Conservation (phyloP, 2,888 invertebrate genomes). For the Drosophila leonis region DNA sequence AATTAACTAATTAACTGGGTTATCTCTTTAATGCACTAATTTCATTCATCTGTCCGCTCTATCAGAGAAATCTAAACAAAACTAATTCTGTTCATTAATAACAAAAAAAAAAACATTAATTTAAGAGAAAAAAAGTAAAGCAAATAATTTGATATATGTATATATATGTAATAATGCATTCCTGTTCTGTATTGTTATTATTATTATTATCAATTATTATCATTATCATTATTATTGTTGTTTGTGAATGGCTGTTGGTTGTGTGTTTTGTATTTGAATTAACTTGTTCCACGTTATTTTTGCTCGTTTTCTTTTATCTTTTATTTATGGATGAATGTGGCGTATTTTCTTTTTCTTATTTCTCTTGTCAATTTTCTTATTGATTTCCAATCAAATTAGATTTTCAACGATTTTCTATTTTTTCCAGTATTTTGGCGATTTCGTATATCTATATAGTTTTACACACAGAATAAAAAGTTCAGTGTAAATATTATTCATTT, state of each 20-base stretch:
- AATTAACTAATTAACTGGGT: slow-evolving; percentile 28
- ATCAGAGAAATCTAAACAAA: background rate
- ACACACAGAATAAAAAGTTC: slow-evolving; percentile 17
- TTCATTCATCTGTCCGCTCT: background rate
- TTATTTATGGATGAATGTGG: slow-evolving; percentile 74
- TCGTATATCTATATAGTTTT: slow-evolving; percentile 24
- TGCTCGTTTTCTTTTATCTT: background rate
- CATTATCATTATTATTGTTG: background rate
- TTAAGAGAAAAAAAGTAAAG: slow-evolving; percentile 2
- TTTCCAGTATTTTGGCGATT: slow-evolving; percentile 31
- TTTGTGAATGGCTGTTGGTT: slow-evolving; percentile 29
- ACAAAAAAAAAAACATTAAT: background rate
- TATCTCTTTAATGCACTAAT: background rate
- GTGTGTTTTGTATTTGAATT: slow-evolving; percentile 34
- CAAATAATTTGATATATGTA: slow-evolving; percentile 49
- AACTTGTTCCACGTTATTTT: slow-evolving; percentile 9
- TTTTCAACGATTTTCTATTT: slow-evolving; percentile 37
- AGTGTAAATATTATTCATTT: slow-evolving; percentile 12
- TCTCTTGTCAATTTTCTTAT: slow-evolving; percentile 5
- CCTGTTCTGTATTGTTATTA: slow-evolving; percentile 29
- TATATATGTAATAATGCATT: slow-evolving; percentile 55
- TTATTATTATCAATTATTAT: slow-evolving; percentile 13
- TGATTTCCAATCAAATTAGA: slow-evolving; percentile 25
- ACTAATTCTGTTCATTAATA: slow-evolving; percentile 6
- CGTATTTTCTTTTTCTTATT: slow-evolving; percentile 59